phyloP scores from a whole-genome alignment of 2,888 invertebrate species.

The Thymelicus sylvestris region DNA sequence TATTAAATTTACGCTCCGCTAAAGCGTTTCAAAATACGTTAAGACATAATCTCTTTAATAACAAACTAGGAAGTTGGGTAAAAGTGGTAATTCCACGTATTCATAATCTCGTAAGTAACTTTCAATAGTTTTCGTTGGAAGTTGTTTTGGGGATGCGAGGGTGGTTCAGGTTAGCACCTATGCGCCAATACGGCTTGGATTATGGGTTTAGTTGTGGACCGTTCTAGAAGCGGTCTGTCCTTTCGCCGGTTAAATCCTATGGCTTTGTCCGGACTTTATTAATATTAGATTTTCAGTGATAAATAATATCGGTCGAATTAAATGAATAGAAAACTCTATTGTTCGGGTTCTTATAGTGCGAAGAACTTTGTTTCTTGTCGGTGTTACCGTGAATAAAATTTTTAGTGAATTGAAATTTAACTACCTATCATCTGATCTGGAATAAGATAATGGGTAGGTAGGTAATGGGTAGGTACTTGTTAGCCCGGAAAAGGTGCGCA shows the following conservation, averaged over 20 bases:
- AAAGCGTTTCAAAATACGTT: slow-evolving; percentile 15
- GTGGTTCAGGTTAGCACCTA: slow-evolving; percentile 75
- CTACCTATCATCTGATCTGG: too few species aligned
- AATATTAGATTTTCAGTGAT: slow-evolving; percentile 47
- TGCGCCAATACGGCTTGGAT: slow-evolving; percentile 81
- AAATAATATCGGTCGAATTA: slow-evolving; percentile 37
- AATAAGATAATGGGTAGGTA: too few species aligned
- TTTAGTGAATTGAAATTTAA: too few species aligned
- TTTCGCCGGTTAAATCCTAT: slow-evolving; percentile 75
- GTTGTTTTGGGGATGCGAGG: slow-evolving; percentile 58
- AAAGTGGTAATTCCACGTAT: slow-evolving; percentile 55
- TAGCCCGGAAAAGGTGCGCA: too few species aligned
- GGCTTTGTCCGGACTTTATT: slow-evolving; percentile 61
- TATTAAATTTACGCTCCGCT: too few species aligned
- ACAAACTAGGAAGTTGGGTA: slow-evolving; percentile 42
- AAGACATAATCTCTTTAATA: slow-evolving; percentile 65
- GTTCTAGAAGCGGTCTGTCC: slow-evolving; percentile 58
- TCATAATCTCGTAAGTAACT: slow-evolving; percentile 71
- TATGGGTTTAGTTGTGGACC: slow-evolving; percentile 73
- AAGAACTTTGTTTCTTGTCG: neutral
- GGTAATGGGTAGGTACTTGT: too few species aligned
- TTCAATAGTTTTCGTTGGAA: slow-evolving; percentile 74
- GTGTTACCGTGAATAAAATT: neutral
- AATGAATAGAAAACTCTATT: neutral
- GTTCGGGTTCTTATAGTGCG: neutral